Base-by-base conservation (phyloP, 2,797 vertebrate genomes). In the Etheostoma nigrum region DNA sequence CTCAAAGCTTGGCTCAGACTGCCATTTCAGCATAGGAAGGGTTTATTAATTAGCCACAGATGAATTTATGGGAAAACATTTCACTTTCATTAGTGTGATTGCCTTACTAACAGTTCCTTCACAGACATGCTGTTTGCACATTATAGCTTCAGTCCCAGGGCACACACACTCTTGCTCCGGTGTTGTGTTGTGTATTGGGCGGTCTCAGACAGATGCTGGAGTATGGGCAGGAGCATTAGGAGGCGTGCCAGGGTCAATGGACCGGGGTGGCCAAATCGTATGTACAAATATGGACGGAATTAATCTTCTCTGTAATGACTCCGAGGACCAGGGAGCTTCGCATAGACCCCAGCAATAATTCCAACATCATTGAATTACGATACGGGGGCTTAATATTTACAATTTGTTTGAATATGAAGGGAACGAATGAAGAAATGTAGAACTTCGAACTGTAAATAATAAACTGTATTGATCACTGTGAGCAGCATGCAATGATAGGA, bases 221-320 rank as follows among this genome's bases (percentile, higher is more conserved):
- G 69, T 60, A 67, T 30, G 61, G 76, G 66, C 83, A 42, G 18
- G 69, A 85, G 81, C 72, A 79, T 85, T 69, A 70, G 82, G 82
- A 86, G 72, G 51, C 42, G 6, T 84, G 76, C 82, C 79, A 85
- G 80, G 91, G 90, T 91, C 89, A 84, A 68, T 74, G 66, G 86
- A 84, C 83, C 72, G 78, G 76, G 83, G 79, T 83, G 78, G 75
- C 72, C 86, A 87, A 89, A 90, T 82, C 85, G 72, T 71, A 80
- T 91, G 87, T 88, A 81, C 88, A 91, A 87, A 91, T 88, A 91
- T 72, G 79, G 65, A 70, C 57, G 33, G 66, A 87, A 91, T 90
- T 83, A 89, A 90, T 89, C 67, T 82, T 86, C 76, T 81, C 79
- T 82, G 73, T 86, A 85, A 90, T 82, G 70, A 87, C 81, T 86